These are phyloP conservation scores for Lacanobia wlatinum DNA, from an alignment of 2,888 invertebrate genomes.

Conservation along the genomic window DNA sequence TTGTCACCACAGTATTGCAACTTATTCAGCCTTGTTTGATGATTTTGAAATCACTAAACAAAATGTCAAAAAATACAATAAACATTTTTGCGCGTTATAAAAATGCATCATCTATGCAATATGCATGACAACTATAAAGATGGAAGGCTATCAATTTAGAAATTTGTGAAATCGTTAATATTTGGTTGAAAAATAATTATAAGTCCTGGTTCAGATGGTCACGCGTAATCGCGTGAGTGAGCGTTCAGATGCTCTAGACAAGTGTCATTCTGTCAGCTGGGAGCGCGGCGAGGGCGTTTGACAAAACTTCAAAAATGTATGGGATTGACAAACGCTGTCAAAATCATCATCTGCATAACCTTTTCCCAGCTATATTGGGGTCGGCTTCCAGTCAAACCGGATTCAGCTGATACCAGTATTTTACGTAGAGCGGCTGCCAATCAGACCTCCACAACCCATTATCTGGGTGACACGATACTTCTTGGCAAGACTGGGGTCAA, in stretches of 20 bases:
- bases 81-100: background rate
- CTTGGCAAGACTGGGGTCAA: too few species aligned
- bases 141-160: slow-evolving; percentile 32
- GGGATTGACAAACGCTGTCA: too few species aligned
- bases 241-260: too few species aligned
- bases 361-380: too few species aligned
- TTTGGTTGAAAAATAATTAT: slow-evolving; percentile 39
- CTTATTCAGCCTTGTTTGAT: background rate
- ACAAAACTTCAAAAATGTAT: too few species aligned
- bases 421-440: too few species aligned
- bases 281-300: background rate
- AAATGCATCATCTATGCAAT: slow-evolving; percentile 37
- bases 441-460: too few species aligned
- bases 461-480: too few species aligned
- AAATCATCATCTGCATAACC: too few species aligned
- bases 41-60: background rate
- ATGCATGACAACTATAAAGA: slow-evolving; percentile 29
- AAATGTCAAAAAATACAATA: slow-evolving; percentile 6
- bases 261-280: too few species aligned
- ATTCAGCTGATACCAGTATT: too few species aligned
- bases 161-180: slow-evolving; percentile 46
- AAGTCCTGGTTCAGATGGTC: slow-evolving; percentile 20
- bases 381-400: too few species aligned
- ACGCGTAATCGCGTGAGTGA: background rate
- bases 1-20: background rate